Base-by-base conservation (phyloP, 2,888 invertebrate species). In the Dendrolimus houi region DNA sequence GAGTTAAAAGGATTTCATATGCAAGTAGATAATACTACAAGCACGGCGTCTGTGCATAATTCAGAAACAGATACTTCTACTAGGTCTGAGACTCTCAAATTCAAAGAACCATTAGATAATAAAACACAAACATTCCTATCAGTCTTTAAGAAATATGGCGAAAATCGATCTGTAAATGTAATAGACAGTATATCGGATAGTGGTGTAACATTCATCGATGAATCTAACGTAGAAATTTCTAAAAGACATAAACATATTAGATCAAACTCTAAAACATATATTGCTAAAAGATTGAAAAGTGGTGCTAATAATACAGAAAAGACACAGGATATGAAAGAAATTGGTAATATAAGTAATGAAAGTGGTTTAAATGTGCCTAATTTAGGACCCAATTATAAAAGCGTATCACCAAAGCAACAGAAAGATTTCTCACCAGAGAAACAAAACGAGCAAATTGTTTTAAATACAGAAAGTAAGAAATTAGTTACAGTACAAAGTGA, bases 401-500 rank as follows among this genome's bases (percentile, higher is more conserved):
- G 12, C 47, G 9, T 10, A 47, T 47, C 47, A 3, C 9, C 47
- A 47, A 47, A 47, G 3, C 29, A 29, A 29, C 29, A 29, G 29
- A 29, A 29, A 29, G 29, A 29, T 29, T 29, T 29, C 29, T 29
- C 29, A 47, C 47, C 47, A 10, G 12, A 47, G 12, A 10, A 47
- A 47, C 12, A 47, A 47, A 47, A 47, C 1, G 12, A 47, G 47
- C 47, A 12, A 58, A 58, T 58, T 53, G 53, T 14, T 53, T 53
- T 14, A n/a, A 14, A 14, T 53, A 53, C 17, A 3, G 13, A 14
- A 53, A 13, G 13, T n/a, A 53, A 14, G 9, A 55, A 53, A 57
- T 60, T 60, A 58, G 53, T 56, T 9, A 41, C 29, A n/a, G 14
- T 7, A 7, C 29, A 47, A 9, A 53, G 40, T 12, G 29, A 40